Evolutionary conservation across 53 echinoderm and acorn worm genomes (phyloP).

Genomic region (Temnopleurus reevesii): DNA sequence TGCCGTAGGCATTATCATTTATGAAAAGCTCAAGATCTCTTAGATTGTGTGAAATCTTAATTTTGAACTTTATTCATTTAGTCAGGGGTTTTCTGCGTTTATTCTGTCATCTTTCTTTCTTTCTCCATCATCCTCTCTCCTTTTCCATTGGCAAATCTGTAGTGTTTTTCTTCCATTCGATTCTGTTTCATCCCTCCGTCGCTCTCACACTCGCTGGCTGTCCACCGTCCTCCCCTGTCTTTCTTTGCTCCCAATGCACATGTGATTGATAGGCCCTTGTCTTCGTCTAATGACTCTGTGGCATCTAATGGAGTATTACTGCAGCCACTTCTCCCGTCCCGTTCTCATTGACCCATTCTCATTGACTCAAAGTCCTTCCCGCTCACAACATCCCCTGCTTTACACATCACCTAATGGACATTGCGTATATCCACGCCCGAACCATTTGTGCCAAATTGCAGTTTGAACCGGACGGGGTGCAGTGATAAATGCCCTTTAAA

Average conservation of each 20-base stretch:
- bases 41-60: too few species aligned
- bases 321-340: conserved; percentile 29
- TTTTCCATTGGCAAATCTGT: too few species aligned
- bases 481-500: neutral
- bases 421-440: neutral
- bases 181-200: neutral
- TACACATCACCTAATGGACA: neutral
- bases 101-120: neutral
- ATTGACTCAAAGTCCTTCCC: too few species aligned
- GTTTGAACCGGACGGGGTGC: neutral
- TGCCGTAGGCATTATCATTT: too few species aligned
- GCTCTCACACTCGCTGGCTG: too few species aligned
- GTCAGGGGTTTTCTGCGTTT: too few species aligned
- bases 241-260: neutral
- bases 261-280: conserved; percentile 57
- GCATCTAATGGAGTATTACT: conserved; percentile 60
- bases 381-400: neutral
- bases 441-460: neutral
- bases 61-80: too few species aligned
- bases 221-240: neutral
- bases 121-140: too few species aligned
- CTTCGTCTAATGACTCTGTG: conserved; percentile 56
- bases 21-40: too few species aligned
- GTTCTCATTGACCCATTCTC: conserved; percentile 9
- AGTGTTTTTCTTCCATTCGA: too few species aligned